phyloP scores from a whole-genome alignment of 1,140 invertebrate genomes.

The Drosophila busckii region DNA sequence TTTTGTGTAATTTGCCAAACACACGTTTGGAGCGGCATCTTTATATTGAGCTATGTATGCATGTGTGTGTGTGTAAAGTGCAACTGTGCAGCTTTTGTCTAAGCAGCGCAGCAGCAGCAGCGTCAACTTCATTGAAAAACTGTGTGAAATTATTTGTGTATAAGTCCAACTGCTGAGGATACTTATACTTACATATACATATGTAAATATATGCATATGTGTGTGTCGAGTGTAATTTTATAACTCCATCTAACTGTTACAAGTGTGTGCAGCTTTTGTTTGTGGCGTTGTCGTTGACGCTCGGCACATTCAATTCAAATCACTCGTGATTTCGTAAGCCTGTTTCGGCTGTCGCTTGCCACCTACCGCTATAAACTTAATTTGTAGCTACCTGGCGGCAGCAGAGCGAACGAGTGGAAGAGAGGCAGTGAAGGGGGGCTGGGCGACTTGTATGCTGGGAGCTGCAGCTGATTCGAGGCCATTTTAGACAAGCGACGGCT shows the following conservation, averaged over 20 bases:
- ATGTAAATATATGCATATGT: not conserved
- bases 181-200: slow-evolving; percentile 9
- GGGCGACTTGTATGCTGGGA: slow-evolving; percentile 24
- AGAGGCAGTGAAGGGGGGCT: no score
- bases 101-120: slow-evolving; percentile 12
- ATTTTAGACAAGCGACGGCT: slow-evolving; percentile 45
- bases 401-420: no score
- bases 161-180: slow-evolving; percentile 34
- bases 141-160: slow-evolving; percentile 35
- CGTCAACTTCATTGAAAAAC: slow-evolving; percentile 41
- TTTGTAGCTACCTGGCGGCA: no score
- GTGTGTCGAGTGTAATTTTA: slow-evolving; percentile 18
- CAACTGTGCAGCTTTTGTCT: slow-evolving; percentile 39
- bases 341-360: slow-evolving; percentile 48
- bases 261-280: slow-evolving; percentile 27
- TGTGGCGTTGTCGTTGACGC: slow-evolving; percentile 16
- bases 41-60: slow-evolving; percentile 19
- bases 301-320: slow-evolving; percentile 75
- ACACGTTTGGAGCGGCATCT: no score
- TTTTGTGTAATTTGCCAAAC: slow-evolving; percentile 50
- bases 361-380: no score
- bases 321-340: slow-evolving; percentile 75
- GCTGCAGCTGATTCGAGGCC: slow-evolving; percentile 69
- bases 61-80: slow-evolving; percentile 45
- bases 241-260: slow-evolving; percentile 36